phyloP scores from a whole-genome alignment of 2,113 vertebrate genomes.

The Ifrita kowaldi region DNA sequence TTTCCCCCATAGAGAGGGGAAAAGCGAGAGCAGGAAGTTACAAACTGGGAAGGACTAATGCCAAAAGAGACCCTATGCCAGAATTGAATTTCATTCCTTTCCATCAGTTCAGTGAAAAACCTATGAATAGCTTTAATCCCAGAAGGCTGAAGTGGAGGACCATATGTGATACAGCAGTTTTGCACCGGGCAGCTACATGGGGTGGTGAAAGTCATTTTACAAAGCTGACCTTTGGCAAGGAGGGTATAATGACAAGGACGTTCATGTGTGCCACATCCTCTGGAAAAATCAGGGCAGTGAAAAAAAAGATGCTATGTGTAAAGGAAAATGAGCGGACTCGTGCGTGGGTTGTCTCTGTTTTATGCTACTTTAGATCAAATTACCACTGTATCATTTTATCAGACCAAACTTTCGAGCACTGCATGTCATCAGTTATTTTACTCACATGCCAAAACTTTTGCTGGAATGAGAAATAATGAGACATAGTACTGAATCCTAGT shows the following conservation, averaged over 20 bases:
- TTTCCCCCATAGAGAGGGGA: neutral
- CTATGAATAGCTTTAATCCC: neutral
- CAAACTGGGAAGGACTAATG: neutral
- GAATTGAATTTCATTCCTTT: neutral
- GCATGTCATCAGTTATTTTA: neutral
- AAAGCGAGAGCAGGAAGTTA: neutral
- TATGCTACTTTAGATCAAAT: neutral
- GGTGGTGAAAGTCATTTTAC: neutral
- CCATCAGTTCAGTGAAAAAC: neutral
- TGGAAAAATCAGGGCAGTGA: neutral
- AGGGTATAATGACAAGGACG: neutral
- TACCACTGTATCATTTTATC: neutral
- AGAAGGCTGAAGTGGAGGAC: neutral
- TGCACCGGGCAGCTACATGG: rapidly evolving
- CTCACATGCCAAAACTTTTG: neutral
- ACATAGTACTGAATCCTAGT: neutral
- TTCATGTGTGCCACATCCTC: neutral
- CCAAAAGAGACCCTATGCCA: neutral
- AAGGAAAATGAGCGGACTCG: neutral
- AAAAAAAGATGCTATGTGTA: neutral
- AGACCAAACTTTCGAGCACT: neutral
- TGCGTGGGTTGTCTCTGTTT: neutral
- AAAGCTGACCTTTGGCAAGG: neutral
- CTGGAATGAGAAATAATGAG: neutral
- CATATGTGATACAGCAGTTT: neutral